Conservation (phyloP, 64 coral and sea anemone species). For the Stylophora pistillata region DNA sequence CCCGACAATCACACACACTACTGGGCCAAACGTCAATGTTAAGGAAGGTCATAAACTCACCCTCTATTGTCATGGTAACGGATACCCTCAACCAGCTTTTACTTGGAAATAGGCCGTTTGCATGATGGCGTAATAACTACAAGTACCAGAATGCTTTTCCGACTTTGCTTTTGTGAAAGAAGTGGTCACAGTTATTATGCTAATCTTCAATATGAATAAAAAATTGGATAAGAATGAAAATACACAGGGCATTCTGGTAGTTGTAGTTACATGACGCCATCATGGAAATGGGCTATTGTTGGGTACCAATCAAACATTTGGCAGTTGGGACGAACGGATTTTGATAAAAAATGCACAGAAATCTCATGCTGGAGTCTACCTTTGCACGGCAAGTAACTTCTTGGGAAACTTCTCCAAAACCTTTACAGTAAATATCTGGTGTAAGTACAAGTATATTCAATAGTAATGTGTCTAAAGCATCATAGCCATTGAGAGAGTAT, state of each 20-base stretch:
- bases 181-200: too few relatives aligned
- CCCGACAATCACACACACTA: neutral
- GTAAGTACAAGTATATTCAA: neutral
- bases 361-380: conserved; percentile 12
- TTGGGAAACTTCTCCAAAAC: conserved; percentile 2
- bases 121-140: too few relatives aligned
- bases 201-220: too few relatives aligned
- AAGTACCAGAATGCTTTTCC: too few relatives aligned
- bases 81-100: conserved; percentile 18
- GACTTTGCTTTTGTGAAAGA: too few relatives aligned
- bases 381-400: conserved; percentile 18
- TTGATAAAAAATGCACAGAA: neutral
- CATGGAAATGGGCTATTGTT: too few relatives aligned
- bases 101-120: too few relatives aligned
- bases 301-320: neutral
- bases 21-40: neutral
- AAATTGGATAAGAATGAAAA: too few relatives aligned
- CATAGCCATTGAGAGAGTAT: too few relatives aligned
- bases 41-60: neutral
- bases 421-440: neutral
- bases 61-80: conserved; percentile 15
- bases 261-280: too few relatives aligned
- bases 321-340: neutral
- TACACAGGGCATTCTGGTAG: too few relatives aligned
- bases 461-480: too few relatives aligned